phyloP scores from a whole-genome alignment of 2,888 invertebrate species.

The Netelia fuscicornis region DNA sequence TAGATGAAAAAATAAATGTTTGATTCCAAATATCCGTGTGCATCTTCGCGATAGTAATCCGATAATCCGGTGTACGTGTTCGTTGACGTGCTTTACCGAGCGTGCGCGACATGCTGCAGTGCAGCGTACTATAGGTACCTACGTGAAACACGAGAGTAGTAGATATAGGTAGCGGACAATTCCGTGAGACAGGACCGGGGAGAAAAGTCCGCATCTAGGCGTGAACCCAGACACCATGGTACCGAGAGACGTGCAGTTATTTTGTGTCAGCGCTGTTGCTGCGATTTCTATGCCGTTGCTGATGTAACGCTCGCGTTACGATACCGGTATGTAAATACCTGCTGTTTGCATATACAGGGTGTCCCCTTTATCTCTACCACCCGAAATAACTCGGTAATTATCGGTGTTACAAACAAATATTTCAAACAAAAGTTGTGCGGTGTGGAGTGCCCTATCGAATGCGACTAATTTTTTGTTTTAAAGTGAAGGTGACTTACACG shows the following conservation, averaged over 20 bases:
- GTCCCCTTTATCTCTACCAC: too few relatives aligned
- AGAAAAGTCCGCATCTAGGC: conserved; percentile 39
- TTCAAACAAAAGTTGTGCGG: too few relatives aligned
- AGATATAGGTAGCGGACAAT: conserved; percentile 44
- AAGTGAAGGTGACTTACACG: too few relatives aligned
- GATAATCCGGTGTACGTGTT: conserved; percentile 18
- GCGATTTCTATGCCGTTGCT: conserved; percentile 23
- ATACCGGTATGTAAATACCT: conserved; percentile 46
- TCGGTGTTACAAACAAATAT: too few relatives aligned
- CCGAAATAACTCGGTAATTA: too few relatives aligned
- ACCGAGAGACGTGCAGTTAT: conserved; percentile 56
- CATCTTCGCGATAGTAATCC: conserved; percentile 16
- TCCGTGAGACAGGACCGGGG: conserved; percentile 58
- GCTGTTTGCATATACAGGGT: background rate
- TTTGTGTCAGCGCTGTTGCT: conserved; percentile 1
- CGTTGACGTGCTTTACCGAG: background rate
- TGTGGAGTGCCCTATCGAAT: too few relatives aligned
- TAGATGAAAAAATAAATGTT: background rate
- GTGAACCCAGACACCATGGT: conserved; percentile 52
- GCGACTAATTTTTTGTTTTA: too few relatives aligned
- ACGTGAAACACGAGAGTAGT: background rate
- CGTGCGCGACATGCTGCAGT: background rate
- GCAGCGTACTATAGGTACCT: background rate
- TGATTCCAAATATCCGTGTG: background rate
- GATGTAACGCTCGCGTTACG: conserved; percentile 63